Percentiles rank a stretch among this genome's conserved stretches.
Conservation (phyloP, 2,888 invertebrate genomes). For the Automeris io region DNA sequence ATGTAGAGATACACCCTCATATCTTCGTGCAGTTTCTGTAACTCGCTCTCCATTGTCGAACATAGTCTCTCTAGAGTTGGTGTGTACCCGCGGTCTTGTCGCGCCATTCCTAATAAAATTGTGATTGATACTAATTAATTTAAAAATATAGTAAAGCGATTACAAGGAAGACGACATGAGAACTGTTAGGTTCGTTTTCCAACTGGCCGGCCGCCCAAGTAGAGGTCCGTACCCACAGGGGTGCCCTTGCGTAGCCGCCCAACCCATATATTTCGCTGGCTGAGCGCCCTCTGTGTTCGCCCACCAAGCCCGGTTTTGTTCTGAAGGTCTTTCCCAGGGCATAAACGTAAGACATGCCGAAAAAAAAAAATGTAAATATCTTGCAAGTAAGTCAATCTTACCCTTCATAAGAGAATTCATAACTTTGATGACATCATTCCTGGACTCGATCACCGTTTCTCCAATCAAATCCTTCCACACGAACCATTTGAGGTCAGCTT, state of each 20-base stretch:
- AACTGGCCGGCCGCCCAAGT: too few species aligned
- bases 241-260: too few species aligned
- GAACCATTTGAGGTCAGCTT: constrained; percentile 82
- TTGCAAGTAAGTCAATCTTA: too few species aligned
- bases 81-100: constrained; percentile 89
- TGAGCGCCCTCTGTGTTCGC: too few species aligned
- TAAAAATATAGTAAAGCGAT: neutral
- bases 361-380: too few species aligned
- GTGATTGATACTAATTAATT: constrained; percentile 6
- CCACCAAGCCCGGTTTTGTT: too few species aligned
- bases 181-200: too few species aligned
- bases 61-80: constrained; percentile 84
- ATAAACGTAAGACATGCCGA: too few species aligned
- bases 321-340: too few species aligned
- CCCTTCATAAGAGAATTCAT: constrained; percentile 71
- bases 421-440: constrained; percentile 60
- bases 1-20: constrained; percentile 81
- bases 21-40: constrained; percentile 81
- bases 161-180: too few species aligned
- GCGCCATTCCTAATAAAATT: constrained; percentile 72
- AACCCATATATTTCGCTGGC: too few species aligned
- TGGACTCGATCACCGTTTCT: constrained; percentile 64
- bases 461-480: constrained; percentile 84
- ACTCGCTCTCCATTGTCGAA: constrained; percentile 77
- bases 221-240: too few species aligned